Evolutionary conservation across 2,797 vertebrate genomes (phyloP).

Genomic region (Anisognathus igniventris): DNA sequence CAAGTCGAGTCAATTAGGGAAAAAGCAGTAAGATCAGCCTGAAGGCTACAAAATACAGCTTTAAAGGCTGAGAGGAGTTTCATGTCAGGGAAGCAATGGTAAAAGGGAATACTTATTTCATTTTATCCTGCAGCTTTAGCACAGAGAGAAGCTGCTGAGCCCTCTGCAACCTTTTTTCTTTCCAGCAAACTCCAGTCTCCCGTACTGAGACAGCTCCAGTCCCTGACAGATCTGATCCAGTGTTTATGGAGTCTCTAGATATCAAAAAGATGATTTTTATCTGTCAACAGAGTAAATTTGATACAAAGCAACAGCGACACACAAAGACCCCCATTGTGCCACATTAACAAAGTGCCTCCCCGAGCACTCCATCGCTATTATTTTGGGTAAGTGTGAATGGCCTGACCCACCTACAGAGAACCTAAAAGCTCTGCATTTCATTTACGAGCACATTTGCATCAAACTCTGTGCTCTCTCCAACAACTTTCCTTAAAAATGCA

Average conservation of each 20-base stretch:
- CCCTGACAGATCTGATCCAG: background rate
- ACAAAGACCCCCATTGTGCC: constrained; percentile 24
- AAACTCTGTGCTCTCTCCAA: background rate
- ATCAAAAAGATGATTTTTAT: constrained; percentile 13
- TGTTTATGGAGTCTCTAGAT: background rate
- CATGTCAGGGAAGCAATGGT: background rate
- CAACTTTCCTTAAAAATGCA: constrained; percentile 12
- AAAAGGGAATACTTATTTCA: background rate
- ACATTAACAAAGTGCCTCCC: background rate
- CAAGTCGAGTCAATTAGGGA: background rate
- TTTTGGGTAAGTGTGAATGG: background rate
- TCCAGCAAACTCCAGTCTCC: background rate
- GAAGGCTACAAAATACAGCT: background rate
- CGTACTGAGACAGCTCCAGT: background rate
- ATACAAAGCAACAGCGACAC: background rate
- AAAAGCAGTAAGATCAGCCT: background rate
- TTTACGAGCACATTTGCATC: constrained; percentile 34
- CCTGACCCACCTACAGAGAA: constrained; percentile 40
- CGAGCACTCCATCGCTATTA: background rate
- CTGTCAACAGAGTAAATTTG: background rate
- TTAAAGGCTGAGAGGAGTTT: background rate
- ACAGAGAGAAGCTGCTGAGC: background rate
- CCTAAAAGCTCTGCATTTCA: constrained; percentile 33
- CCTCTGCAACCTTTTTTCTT: background rate
- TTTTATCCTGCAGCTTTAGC: background rate